Evolutionary conservation across 2,888 invertebrate genomes (phyloP).

Genomic region (Chirona hameri): DNA sequence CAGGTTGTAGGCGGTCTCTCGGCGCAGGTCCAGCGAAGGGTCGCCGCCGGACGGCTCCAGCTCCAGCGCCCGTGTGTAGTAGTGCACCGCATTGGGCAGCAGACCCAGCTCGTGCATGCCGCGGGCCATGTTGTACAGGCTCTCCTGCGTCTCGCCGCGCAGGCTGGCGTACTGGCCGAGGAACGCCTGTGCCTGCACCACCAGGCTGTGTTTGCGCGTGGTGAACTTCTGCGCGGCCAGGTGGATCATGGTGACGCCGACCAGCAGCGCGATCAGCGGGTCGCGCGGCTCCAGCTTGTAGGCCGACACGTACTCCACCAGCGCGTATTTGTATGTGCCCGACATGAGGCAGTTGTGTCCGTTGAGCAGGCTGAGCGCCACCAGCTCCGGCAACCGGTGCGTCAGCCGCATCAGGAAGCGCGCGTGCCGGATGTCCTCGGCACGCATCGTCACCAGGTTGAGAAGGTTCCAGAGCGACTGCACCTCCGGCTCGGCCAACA

Average conservation of each 20-base stretch:
- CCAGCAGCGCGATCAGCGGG: conserved; percentile 68
- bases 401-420: conserved; percentile 69
- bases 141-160: conserved; percentile 63
- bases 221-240: conserved; percentile 79
- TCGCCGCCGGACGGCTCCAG: conserved; percentile 46
- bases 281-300: conserved; percentile 62
- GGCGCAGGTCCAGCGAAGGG: conserved; percentile 63
- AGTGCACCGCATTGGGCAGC: conserved; percentile 71
- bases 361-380: conserved; percentile 65
- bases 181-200: conserved; percentile 54
- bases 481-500: conserved; percentile 59
- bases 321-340: conserved; percentile 77
- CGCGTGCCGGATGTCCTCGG: conserved; percentile 72
- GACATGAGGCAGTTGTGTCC: conserved; percentile 80
- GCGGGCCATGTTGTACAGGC: conserved; percentile 78
- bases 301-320: conserved; percentile 73
- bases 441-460: conserved; percentile 60
- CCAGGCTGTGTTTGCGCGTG: conserved; percentile 69
- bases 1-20: conserved; percentile 84
- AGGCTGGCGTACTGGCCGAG: conserved; percentile 57
- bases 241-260: conserved; percentile 72
- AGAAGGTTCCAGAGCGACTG: conserved; percentile 74
- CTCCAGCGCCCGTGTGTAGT: conserved; percentile 76
- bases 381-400: conserved; percentile 54
- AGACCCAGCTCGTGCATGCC: conserved; percentile 80